Percentiles rank a stretch among this genome's conserved stretches.
phyloP scores from a whole-genome alignment of 2,113 vertebrate genomes.

The Benitochromis conjunctus region DNA sequence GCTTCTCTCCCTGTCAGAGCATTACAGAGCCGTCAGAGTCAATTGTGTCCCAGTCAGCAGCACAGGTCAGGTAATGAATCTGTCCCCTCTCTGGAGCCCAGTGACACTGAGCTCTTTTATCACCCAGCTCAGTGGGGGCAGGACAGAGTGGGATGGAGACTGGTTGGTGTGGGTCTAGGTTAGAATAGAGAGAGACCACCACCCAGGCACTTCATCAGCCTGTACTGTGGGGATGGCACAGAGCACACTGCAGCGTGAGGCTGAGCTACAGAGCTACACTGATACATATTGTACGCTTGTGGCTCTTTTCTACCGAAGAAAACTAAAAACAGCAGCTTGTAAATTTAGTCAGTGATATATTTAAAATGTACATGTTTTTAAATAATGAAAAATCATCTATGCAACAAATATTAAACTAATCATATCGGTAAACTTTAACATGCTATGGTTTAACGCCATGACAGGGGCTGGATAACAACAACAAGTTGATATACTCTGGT shows the following conservation, averaged over 20 bases:
- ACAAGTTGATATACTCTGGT: neutral
- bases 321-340: neutral
- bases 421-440: neutral
- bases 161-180: conserved; percentile 15
- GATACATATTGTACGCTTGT: neutral
- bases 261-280: neutral
- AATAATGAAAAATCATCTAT: neutral
- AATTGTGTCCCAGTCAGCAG: conserved; percentile 45
- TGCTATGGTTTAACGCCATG: neutral
- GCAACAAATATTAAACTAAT: neutral
- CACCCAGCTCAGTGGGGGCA: conserved; percentile 26
- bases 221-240: neutral
- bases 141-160: conserved; percentile 10
- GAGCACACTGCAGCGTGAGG: neutral
- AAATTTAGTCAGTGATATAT: neutral
- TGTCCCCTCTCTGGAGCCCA: conserved; percentile 18
- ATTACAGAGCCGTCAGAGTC: conserved; percentile 36
- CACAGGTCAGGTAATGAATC: conserved; percentile 58
- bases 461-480: neutral
- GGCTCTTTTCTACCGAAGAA: neutral
- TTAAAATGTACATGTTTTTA: neutral
- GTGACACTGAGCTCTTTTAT: conserved; percentile 40
- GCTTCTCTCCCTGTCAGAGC: conserved; percentile 1
- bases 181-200: conserved; percentile 39
- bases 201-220: conserved; percentile 12